These are phyloP conservation scores for Ischnura elegans DNA, from an alignment of 2,888 invertebrate genomes.

Conservation along the genomic window DNA sequence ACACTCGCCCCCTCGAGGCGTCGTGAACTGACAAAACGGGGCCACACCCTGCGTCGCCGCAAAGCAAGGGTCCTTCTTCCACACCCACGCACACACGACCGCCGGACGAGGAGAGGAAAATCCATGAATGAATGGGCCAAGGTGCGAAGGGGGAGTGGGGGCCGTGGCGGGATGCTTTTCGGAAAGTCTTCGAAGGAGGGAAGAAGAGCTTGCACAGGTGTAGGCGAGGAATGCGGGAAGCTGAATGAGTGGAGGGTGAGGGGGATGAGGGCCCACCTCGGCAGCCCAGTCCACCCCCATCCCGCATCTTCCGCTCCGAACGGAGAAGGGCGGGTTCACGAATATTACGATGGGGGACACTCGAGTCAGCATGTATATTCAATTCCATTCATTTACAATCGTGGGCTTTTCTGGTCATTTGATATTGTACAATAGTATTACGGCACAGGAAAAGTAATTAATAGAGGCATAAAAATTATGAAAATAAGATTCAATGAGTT, in stretches of 20 bases:
- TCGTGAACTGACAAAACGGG: neutral
- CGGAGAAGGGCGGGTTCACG: too few relatives aligned
- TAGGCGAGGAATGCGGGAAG: neutral
- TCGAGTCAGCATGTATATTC: too few relatives aligned
- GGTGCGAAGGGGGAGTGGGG: neutral
- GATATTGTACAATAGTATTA: too few relatives aligned
- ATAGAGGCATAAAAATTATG: too few relatives aligned
- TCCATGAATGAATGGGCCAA: neutral
- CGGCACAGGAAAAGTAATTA: too few relatives aligned
- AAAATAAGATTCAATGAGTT: too few relatives aligned
- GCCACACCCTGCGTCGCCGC: neutral
- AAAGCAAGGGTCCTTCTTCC: neutral
- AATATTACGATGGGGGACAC: too few relatives aligned
- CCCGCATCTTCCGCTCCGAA: too few relatives aligned
- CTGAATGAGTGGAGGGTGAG: neutral
- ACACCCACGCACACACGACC: neutral
- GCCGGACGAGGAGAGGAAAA: neutral
- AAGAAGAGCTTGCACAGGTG: conserved; percentile 14
- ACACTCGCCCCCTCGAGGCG: neutral
- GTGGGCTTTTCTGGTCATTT: too few relatives aligned
- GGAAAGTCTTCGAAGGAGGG: neutral
- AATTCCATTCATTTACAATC: too few relatives aligned
- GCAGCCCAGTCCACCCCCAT: too few relatives aligned
- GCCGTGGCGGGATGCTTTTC: too few relatives aligned
- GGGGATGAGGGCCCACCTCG: neutral